Base-by-base conservation (phyloP, 2,888 invertebrate genomes). In the Clostera curtula region DNA sequence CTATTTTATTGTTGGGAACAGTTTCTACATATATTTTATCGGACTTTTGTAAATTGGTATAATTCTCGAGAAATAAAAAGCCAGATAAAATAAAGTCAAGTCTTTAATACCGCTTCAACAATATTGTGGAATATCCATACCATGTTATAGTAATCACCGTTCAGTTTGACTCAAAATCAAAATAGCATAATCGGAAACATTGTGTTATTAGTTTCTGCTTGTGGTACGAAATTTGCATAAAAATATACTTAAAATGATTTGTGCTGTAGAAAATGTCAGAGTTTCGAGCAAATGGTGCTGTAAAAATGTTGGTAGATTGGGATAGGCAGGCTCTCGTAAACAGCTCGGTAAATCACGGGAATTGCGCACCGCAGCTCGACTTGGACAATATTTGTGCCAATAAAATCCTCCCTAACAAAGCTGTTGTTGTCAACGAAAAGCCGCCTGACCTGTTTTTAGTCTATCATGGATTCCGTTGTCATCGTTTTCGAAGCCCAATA, bases 351-450 rank as follows among this genome's bases (percentile, higher is more conserved):
- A 80, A 80, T 82, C 79, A 79, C 67, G 56, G 64, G 58, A 61
- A 73, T 65, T 67, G 66, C 59, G 64, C 66, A 66, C 67, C 69
- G 56, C 69, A 66, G 64, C 69, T 69, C 69, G 64, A 70, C 72
- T 74, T 73, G 68, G 69, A 72, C 76, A 75, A 76, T 79, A 77
- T 80, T 79, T 80, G 74, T 75, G 76, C 72, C 77, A 80, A 80
- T 80, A 80, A 75, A 79, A 79, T 73, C 63, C 59, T 68, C 69
- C 63, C 68, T 70, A 67, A 76, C 76, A 77, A 77, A 75, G 74
- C 73, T 79, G 74, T 77, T 77, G 76, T 76, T 79, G 76, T 77
- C 76, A 76, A 64, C 65, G 61, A 53, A 67, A 69, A 70, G 69
- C 72, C 68, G 64, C 53, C 65, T 70, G 73, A 73, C 71, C 72